A percentile compares a stretch with the other conserved stretches of the same genome.
phyloP scores from a whole-genome alignment of 2,113 vertebrate genomes.

The Pollimyrus isidori region DNA sequence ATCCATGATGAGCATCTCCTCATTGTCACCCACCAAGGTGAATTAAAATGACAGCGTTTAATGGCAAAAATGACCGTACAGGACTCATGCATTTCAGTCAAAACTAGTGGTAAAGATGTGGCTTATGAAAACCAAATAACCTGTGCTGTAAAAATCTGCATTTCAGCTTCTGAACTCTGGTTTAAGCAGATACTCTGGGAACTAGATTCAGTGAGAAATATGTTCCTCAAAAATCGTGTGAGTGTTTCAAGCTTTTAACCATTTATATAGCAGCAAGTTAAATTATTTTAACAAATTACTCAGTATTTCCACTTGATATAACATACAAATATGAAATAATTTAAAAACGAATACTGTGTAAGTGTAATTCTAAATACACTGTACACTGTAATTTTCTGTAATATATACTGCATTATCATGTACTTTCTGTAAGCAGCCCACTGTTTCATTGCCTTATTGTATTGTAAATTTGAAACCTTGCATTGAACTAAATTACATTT shows the following conservation, averaged over 20 bases:
- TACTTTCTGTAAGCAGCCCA: not conserved
- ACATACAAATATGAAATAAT: not conserved
- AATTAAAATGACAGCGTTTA: constrained; percentile 12
- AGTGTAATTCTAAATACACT: too few relatives aligned
- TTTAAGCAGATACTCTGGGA: constrained; percentile 97
- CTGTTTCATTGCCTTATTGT: not conserved
- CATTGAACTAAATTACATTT: not conserved
- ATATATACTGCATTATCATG: not conserved
- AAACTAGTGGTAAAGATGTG: not conserved
- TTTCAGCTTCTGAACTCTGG: constrained; percentile 88
- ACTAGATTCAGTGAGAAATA: constrained; percentile 83
- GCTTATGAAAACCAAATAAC: not conserved
- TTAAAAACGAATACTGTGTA: not conserved
- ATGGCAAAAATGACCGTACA: too few relatives aligned
- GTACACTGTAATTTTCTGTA: not conserved
- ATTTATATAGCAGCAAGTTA: not conserved
- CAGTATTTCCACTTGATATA: not conserved
- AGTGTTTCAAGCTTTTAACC: constrained; percentile 50
- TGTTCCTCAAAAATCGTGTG: constrained; percentile 85
- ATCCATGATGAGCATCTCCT: constrained; percentile 96
- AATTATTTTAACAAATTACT: not conserved
- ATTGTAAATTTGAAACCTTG: not conserved
- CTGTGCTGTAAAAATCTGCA: not conserved
- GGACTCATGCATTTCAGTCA: not conserved
- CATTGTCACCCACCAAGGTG: constrained; percentile 95